Evolutionary conservation across 2,797 vertebrate species (phyloP), one percentile per base, ranked within the genome.

Genomic region (Platalea minor): DNA sequence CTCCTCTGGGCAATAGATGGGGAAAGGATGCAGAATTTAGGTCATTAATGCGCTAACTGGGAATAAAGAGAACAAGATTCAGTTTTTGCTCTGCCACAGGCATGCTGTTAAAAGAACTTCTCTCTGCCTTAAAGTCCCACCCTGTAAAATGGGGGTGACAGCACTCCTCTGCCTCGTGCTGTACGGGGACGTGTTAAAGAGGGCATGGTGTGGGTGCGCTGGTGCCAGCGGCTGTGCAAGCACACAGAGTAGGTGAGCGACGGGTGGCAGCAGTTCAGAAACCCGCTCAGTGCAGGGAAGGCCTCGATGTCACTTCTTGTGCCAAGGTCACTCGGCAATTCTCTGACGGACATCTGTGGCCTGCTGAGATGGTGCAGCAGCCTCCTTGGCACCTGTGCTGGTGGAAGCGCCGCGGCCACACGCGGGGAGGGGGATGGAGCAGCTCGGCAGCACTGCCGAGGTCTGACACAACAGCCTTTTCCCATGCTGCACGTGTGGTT

Each of bases 21-120:
- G 93, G 50, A 85, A 88, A 68, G 78, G 85, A 93, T 89, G 78
- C 50, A 51, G 87, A 95, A 91, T 95, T 95, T 91, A 96, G 93
- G 89, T 96, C 92, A 89, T 96, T 95, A 93, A 92, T 39, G 61
- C 0, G 1, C 68, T 95, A 91, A 89, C 64, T 81, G 86, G 89
- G 85, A 91, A 84, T 74, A 59, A 68, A 57, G 65, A 92, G 91
- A 96, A 70, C 75, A 41, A 89, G 92, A 83, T 89, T 73, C 84
- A 8, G 37, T 45, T 89, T 88, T 80, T 65, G 48, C 73, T 89
- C 50, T 89, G 91, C 87, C 93, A 89, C 79, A 46, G 87, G 79
- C 85, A 1, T 45, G 68, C 79, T 94, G 91, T 59, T 91, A 72
- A 81, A 92, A 78, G 29, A 82, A 41, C 35, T 78, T 87, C 61